Percentiles rank a stretch among this genome's conserved stretches.
Evolutionary conservation across 2,113 vertebrate species (phyloP).

Genomic region (Pelusios castaneus): DNA sequence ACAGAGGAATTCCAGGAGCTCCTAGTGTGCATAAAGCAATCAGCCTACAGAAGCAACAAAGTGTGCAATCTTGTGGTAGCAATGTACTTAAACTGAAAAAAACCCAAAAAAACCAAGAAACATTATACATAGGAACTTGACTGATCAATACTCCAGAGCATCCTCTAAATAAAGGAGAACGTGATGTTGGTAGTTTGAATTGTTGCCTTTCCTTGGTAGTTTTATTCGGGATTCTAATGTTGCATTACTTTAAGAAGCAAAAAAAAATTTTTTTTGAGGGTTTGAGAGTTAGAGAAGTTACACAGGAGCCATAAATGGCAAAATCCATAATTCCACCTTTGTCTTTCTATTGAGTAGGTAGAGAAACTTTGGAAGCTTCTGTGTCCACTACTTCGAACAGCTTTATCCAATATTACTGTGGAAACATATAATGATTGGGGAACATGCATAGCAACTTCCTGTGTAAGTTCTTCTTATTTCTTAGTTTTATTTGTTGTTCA

Average conservation of each 20-base stretch:
- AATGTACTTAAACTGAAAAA: background rate
- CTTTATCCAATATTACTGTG: conserved; percentile 93
- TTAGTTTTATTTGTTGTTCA: background rate
- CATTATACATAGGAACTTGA: background rate
- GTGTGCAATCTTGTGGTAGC: background rate
- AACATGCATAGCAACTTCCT: conserved; percentile 96
- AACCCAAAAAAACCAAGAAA: background rate
- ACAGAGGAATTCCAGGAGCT: background rate
- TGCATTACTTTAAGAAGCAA: background rate
- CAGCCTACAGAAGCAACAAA: background rate
- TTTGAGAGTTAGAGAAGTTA: background rate
- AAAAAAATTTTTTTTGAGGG: background rate
- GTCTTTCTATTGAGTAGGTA: conserved; percentile 79
- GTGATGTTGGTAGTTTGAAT: background rate
- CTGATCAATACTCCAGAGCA: background rate
- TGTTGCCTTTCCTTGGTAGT: background rate
- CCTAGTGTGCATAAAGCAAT: background rate
- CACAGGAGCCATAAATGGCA: background rate
- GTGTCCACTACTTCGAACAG: conserved; percentile 91
- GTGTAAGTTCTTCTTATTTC: conserved; percentile 80
- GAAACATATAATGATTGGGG: conserved; percentile 97
- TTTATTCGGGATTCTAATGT: background rate
- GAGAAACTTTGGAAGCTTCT: conserved; percentile 91
- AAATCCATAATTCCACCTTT: background rate
- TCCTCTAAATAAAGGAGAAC: background rate